A percentile compares a stretch with the other conserved stretches of the same genome.
These are phyloP conservation scores for human DNA, from an alignment of 2,113 vertebrate genomes.

Conservation along the genomic window DNA sequence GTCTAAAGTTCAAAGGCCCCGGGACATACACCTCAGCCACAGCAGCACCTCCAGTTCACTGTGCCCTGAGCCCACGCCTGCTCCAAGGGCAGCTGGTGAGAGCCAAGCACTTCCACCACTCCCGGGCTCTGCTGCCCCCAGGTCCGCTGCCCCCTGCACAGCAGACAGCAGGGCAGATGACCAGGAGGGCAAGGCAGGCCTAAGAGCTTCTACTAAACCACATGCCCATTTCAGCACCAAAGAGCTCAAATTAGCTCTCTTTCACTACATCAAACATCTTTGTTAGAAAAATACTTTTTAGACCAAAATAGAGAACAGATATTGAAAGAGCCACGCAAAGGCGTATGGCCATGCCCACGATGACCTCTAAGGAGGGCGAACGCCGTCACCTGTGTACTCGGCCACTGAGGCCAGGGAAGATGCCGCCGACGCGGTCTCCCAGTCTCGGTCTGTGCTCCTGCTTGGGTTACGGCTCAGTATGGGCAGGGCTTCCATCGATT, in stretches of 20 bases:
- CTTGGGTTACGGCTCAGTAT: slow-evolving; percentile 92
- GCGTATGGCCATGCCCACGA: fast-evolving
- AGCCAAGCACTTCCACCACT: too few relatives aligned
- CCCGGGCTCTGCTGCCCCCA: too few relatives aligned
- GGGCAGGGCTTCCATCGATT: slow-evolving; percentile 93
- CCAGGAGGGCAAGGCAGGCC: background rate
- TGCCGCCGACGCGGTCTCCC: slow-evolving; percentile 95
- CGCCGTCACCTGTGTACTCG: slow-evolving; percentile 92
- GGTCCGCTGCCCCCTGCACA: too few relatives aligned
- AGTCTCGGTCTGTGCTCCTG: slow-evolving; percentile 95
- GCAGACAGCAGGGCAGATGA: background rate
- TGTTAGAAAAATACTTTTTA: background rate
- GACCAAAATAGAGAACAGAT: background rate
- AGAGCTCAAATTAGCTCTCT: background rate
- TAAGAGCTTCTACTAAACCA: background rate
- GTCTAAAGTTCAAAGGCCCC: background rate
- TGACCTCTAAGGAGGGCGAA: fast-evolving
- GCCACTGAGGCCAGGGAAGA: slow-evolving; percentile 95
- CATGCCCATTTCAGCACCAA: background rate
- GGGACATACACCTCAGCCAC: background rate
- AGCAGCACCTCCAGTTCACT: background rate
- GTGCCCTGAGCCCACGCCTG: background rate
- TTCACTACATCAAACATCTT: background rate
- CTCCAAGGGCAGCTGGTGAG: background rate
- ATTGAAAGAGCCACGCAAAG: background rate